Percentiles rank a stretch among this genome's conserved stretches.
These are phyloP conservation scores for Rhagophthalmus giganteus DNA, from an alignment of 2,888 invertebrate species.

Conservation along the genomic window DNA sequence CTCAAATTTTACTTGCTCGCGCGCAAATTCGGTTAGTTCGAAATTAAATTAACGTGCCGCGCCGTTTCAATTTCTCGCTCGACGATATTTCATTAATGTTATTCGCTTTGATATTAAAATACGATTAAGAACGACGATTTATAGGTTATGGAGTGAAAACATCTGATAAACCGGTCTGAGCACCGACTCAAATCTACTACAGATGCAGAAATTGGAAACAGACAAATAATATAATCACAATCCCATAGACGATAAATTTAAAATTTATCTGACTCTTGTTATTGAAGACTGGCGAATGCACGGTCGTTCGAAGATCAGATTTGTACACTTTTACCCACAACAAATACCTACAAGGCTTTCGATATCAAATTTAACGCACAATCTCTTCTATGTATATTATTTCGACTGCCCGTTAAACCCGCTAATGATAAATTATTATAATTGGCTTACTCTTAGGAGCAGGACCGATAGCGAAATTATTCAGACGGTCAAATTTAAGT, in stretches of 20 bases:
- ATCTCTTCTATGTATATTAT: not conserved
- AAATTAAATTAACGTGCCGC: no score
- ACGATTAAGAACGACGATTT: conserved; percentile 17
- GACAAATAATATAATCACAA: conserved; percentile 23
- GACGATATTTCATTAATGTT: conserved; percentile 14
- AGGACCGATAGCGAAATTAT: not conserved
- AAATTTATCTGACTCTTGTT: conserved; percentile 13
- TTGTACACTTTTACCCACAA: not conserved
- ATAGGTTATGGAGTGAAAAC: conserved; percentile 22
- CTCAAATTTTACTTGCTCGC: no score
- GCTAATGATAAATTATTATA: not conserved
- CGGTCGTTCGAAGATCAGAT: no score
- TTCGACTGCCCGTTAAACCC: not conserved
- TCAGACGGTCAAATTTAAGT: not conserved
- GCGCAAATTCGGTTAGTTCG: not conserved
- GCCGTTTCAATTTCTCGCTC: no score
- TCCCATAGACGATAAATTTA: conserved; percentile 13
- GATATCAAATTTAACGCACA: not conserved
- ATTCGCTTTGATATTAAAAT: conserved; percentile 17
- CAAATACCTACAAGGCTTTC: conserved; percentile 1
- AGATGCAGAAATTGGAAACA: conserved; percentile 20
- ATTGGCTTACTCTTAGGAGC: not conserved
- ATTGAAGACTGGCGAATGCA: conserved; percentile 1
- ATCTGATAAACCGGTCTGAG: conserved; percentile 22
- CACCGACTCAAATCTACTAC: conserved; percentile 8